Evolutionary conservation across 2,888 invertebrate species (phyloP), one percentile per base, ranked within the genome.

Genomic region (Fabriciana adippe): DNA sequence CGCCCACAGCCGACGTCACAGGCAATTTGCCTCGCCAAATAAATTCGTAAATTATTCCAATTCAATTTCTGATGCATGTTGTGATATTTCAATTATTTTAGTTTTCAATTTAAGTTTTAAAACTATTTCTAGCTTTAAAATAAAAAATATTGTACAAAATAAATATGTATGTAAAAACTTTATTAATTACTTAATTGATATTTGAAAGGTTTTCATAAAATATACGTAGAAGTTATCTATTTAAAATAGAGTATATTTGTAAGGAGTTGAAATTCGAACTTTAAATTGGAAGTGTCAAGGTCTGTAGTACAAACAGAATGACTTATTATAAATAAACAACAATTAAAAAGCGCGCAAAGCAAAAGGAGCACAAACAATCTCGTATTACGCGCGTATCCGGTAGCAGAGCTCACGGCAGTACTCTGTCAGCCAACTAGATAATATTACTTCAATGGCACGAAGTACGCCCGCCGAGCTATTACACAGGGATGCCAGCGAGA

Each of bases 391-490:
- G 78, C 73, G 78, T 79, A 79, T 81, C 78, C 79, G 77, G 76
- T 71, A 73, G 73, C 77, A 74, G 76, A 76, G 76, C 78, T 76
- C 76, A 75, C 73, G 67, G 73, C 63, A 71, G 73, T 72, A 76
- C 72, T 61, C 66, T 48, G 73, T 75, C 71, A 65, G 76, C 75
- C 72, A 67, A 76, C 75, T 77, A 79, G 78, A 82, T 83, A 81
- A 80, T 80, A 84, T 85, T 86, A 87, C 85, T 84, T 81, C 79
- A 85, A 81, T 81, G 76, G 81, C 79, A 84, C 81, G 83, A 85
- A 87, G 87, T 84, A 83, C 82, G 79, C 63, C 59, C 70, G 69
- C 66, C 62, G 66, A 67, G 64, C 64, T 59, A 57, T 65, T 62
- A 55, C 47, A 54, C 56, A 72, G 70, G 69, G 69, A 47, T 72